phyloP scores from a whole-genome alignment of 2,797 vertebrate species.

The Ispidina picta region DNA sequence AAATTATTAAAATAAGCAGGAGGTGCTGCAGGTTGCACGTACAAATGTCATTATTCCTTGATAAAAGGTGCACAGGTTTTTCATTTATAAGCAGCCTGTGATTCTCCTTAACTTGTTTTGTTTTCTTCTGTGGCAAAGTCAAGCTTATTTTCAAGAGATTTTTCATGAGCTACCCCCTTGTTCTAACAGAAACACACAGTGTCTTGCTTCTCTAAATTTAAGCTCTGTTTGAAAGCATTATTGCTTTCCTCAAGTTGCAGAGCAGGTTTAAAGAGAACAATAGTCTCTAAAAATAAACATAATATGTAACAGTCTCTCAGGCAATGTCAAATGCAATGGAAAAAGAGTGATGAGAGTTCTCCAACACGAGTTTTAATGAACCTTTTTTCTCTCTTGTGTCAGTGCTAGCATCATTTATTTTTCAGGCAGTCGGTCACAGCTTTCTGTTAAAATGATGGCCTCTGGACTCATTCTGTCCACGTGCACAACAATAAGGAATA shows the following conservation, averaged over 20 bases:
- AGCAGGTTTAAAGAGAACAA: slow-evolving; percentile 63
- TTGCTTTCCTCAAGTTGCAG: slow-evolving; percentile 26
- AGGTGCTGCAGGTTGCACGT: background rate
- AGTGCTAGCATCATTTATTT: slow-evolving; percentile 70
- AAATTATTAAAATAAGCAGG: slow-evolving; percentile 10
- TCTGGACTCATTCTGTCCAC: slow-evolving; percentile 68
- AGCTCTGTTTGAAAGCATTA: slow-evolving; percentile 35
- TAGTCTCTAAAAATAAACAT: slow-evolving; percentile 77
- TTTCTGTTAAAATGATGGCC: slow-evolving; percentile 61
- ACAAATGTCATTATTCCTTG: slow-evolving; percentile 14
- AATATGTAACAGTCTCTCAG: slow-evolving; percentile 66
- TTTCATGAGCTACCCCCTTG: background rate
- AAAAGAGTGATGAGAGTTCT: slow-evolving; percentile 68
- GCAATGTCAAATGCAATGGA: slow-evolving; percentile 69
- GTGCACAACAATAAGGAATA: slow-evolving; percentile 65
- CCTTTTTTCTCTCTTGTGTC: slow-evolving; percentile 51
- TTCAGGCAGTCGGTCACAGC: slow-evolving; percentile 60
- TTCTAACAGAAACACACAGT: background rate
- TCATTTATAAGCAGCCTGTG: background rate
- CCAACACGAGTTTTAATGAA: slow-evolving; percentile 74
- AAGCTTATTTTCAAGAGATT: slow-evolving; percentile 9
- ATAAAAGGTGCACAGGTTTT: slow-evolving; percentile 30
- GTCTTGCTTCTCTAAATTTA: slow-evolving; percentile 18
- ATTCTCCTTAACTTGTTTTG: background rate
- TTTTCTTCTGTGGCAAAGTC: background rate